Evolutionary conservation across 2,888 invertebrate genomes (phyloP), one percentile per base, ranked within the genome.

Genomic region (Odontothrips loti): DNA sequence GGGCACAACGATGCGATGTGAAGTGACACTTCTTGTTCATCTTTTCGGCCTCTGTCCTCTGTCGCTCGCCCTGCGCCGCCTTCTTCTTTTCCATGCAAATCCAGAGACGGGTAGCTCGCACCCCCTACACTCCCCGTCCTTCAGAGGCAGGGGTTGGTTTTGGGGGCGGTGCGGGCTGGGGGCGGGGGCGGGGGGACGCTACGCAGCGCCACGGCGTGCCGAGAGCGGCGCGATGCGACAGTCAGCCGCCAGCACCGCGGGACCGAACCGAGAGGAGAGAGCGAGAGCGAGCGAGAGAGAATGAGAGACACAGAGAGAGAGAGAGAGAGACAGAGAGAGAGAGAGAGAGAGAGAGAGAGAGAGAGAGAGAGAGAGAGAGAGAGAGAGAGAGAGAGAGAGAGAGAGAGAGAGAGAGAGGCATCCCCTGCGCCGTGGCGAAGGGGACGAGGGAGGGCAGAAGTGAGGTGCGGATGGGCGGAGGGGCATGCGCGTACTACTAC

Each of bases 71-170:
- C 23, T n/a, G 8, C 23, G 68, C 23, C 12, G 12, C 12, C 27
- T 75, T 27, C 23, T 75, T 75, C 68, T 27, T 75, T 75, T 23
- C 68, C 68, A 75, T 75, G 68, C 68, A 75, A 75, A 75, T 75
- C 12, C 68, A 75, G 68, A 12, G 68, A 27, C 68, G 68, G 68
- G 68, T 75, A 75, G 68, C 68, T 58, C 6, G 51, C 51, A 58
- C 12, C 58, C 58, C 6, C 58, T n/a, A n/a, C 51, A 6, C 51
- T 43, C 51, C 9, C 3, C 51, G 6, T 10, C 58, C 58, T 58
- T 17, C 58, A 17, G 17, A 58, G 20, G 20, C 58, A 17, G 17
- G 58, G 58, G 58, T 17, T n/a, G 58, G 58, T 58, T 6, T 20
- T 17, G 58, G 58, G 6, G 58, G 58, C 2, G 58, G 58, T 6